Percentiles rank a stretch among this genome's conserved stretches.
These are phyloP conservation scores for Hylaea fasciaria DNA, from an alignment of 2,888 invertebrate genomes.

Conservation along the genomic window DNA sequence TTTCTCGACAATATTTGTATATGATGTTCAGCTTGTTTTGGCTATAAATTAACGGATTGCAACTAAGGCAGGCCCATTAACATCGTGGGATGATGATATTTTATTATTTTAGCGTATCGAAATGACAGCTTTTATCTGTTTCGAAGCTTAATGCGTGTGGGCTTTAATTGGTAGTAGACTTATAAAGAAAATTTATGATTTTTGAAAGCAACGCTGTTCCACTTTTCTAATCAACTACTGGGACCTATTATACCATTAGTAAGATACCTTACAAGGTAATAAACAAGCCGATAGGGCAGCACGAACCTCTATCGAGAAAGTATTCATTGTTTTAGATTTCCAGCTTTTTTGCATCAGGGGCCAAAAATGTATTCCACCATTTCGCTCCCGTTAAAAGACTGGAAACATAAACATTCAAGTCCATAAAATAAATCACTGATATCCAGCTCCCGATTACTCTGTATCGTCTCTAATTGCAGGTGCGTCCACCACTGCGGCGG, in stretches of 20 bases:
- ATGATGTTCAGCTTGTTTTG: slow-evolving; percentile 15
- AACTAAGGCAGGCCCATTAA: slow-evolving; percentile 20
- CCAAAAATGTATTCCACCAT: slow-evolving; percentile 24
- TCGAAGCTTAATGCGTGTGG: slow-evolving; percentile 49
- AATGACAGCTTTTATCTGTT: slow-evolving; percentile 48
- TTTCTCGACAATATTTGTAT: background rate
- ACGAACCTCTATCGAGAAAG: too few relatives aligned
- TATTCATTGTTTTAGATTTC: too few relatives aligned
- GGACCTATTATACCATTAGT: slow-evolving; percentile 16
- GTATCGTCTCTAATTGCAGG: slow-evolving; percentile 65
- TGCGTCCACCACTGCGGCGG: slow-evolving; percentile 47
- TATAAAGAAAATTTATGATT: slow-evolving; percentile 53
- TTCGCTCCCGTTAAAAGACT: background rate
- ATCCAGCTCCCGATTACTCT: slow-evolving; percentile 62
- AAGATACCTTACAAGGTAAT: slow-evolving; percentile 1
- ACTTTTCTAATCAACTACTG: slow-evolving; percentile 41
- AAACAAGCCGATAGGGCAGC: slow-evolving; percentile 1
- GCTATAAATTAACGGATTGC: slow-evolving; percentile 25
- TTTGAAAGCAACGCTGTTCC: slow-evolving; percentile 58
- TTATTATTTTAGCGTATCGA: slow-evolving; percentile 42
- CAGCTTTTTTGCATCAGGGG: too few relatives aligned
- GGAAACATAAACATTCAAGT: slow-evolving; percentile 7
- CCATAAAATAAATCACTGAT: slow-evolving; percentile 61
- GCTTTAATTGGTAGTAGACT: slow-evolving; percentile 49
- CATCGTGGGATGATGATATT: slow-evolving; percentile 46